Evolutionary conservation across 2,113 vertebrate genomes (phyloP).

Genomic region (Australoheros scitulus): DNA sequence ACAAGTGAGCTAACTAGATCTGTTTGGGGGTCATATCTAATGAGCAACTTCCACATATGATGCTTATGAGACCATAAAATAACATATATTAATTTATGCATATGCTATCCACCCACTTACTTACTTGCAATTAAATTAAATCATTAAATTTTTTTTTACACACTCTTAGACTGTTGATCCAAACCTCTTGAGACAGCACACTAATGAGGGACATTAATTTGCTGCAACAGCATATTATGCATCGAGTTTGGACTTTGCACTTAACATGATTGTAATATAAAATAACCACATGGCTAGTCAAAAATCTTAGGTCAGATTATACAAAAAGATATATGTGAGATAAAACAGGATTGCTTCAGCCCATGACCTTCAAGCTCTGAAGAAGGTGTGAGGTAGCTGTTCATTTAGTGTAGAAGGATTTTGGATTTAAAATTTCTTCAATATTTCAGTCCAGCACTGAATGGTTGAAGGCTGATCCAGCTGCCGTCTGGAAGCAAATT

Average conservation of each 20-base stretch:
- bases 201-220: slow-evolving; percentile 1
- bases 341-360: not conserved
- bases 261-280: not conserved
- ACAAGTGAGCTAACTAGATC: not conserved
- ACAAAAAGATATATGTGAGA: not conserved
- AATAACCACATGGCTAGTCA: not conserved
- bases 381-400: not conserved
- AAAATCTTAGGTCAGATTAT: not conserved
- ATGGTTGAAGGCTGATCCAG: not conserved
- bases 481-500: not conserved
- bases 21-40: not conserved
- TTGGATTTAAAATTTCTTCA: not conserved
- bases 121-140: slow-evolving; percentile 6
- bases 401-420: not conserved
- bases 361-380: not conserved
- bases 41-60: slow-evolving; percentile 9
- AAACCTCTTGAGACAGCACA: not conserved
- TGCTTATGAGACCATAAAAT: not conserved
- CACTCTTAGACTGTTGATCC: not conserved
- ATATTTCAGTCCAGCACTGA: not conserved
- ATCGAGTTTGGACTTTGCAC: not conserved
- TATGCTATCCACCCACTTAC: slow-evolving; percentile 8
- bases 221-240: not conserved
- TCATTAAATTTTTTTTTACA: not conserved
- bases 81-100: slow-evolving; percentile 22